phyloP scores from a whole-genome alignment of 2,888 invertebrate genomes.

The Maniola hyperantus region DNA sequence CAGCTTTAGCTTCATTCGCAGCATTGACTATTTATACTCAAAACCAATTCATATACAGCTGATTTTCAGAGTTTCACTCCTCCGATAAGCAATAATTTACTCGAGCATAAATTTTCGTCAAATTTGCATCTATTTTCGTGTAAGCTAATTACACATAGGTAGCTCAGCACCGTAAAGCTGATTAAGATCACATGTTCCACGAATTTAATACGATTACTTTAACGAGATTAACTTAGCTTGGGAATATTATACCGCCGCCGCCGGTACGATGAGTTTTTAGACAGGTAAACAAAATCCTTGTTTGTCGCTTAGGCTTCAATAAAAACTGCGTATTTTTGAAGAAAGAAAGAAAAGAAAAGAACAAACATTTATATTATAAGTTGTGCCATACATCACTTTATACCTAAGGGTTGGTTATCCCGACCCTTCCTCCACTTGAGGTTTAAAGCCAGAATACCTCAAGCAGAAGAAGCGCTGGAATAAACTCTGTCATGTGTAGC shows the following conservation, averaged over 20 bases:
- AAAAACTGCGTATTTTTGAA: background rate
- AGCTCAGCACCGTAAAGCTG: slow-evolving; percentile 1
- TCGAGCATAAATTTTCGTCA: background rate
- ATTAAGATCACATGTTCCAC: slow-evolving; percentile 7
- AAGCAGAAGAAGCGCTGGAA: too few relatives aligned
- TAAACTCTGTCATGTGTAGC: too few relatives aligned
- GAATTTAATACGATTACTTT: slow-evolving; percentile 29
- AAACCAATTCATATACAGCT: background rate
- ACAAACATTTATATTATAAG: too few relatives aligned
- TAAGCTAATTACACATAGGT: slow-evolving; percentile 10
- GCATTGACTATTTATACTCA: background rate
- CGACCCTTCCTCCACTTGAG: too few relatives aligned
- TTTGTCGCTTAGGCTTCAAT: background rate
- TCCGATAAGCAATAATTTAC: too few relatives aligned
- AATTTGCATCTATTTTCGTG: slow-evolving; percentile 7
- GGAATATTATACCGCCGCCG: background rate
- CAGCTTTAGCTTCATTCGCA: too few relatives aligned
- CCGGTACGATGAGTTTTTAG: background rate
- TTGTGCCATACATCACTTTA: too few relatives aligned
- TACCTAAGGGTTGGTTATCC: too few relatives aligned
- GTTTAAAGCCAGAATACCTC: too few relatives aligned
- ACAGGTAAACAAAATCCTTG: background rate
- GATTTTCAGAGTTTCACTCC: background rate
- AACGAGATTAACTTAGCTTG: slow-evolving; percentile 29
- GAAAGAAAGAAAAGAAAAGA: too few relatives aligned